Percentiles rank a stretch among this genome's conserved stretches.
Conservation (phyloP, 1,140 invertebrate species). For the Bombus huntii region DNA sequence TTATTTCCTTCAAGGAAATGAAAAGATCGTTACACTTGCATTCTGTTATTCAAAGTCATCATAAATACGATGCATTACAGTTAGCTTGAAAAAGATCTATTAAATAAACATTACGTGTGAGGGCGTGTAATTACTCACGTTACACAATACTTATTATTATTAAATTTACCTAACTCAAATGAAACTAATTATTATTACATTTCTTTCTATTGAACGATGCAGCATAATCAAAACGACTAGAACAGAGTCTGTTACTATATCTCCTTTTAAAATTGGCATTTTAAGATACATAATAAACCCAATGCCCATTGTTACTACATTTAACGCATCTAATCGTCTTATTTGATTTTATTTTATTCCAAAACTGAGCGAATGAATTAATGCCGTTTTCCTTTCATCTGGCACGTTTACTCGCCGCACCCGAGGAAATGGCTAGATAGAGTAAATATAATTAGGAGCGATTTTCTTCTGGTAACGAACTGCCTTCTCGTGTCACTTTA, state of each 20-base stretch:
- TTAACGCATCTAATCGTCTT: not conserved
- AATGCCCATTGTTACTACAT: not conserved
- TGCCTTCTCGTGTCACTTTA: not conserved
- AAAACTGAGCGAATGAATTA: conserved; percentile 25
- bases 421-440: not conserved
- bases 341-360: not conserved
- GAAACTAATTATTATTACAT: no score
- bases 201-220: not conserved
- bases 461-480: conserved; percentile 39
- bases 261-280: not conserved
- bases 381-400: not conserved
- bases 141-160: no score
- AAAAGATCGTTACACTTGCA: not conserved
- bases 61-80: no score
- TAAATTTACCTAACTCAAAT: no score
- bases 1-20: not conserved
- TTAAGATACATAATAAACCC: not conserved
- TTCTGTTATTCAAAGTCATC: no score
- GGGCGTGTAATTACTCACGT: not conserved
- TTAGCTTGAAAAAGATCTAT: no score
- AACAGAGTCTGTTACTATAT: no score
- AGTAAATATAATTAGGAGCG: conserved; percentile 42
- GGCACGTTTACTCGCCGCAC: not conserved
- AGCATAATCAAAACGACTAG: no score
- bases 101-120: not conserved